Evolutionary conservation across 2,113 vertebrate species (phyloP).

Genomic region (Ctenodactylus gundi): DNA sequence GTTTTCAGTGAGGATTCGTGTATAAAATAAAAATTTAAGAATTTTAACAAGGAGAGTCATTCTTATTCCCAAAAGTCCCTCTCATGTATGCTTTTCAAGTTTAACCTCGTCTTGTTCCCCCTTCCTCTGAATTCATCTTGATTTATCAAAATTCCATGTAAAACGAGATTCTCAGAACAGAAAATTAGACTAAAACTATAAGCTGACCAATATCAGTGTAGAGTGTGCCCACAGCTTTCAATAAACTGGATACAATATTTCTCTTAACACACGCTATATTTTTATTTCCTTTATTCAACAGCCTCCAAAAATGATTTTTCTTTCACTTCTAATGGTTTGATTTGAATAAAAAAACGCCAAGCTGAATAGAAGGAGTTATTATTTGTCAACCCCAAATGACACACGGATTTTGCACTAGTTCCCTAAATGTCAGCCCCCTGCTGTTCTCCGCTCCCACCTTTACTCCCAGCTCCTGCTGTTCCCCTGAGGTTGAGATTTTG

Average conservation of each 20-base stretch:
- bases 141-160: not conserved
- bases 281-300: conserved; percentile 26
- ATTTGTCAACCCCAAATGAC: conserved; percentile 32
- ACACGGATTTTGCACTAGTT: not conserved
- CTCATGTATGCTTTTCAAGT: not conserved
- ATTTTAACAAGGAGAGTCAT: not conserved
- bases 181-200: conserved; percentile 11
- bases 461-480: conserved; percentile 28
- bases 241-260: conserved; percentile 26
- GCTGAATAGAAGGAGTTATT: not conserved
- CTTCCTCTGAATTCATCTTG: not conserved
- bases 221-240: not conserved
- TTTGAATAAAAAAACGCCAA: conserved; percentile 12
- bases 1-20: not conserved
- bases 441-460: not conserved
- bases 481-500: conserved; percentile 23
- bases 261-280: not conserved
- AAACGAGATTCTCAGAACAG: not conserved
- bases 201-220: not conserved
- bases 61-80: conserved; percentile 1
- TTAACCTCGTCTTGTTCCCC: not conserved
- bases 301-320: not conserved
- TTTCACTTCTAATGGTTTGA: conserved; percentile 10
- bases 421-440: not conserved
- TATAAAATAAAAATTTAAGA: conserved; percentile 10